phyloP scores from a whole-genome alignment of 2,888 invertebrate species.

The Leuctra nigra region DNA sequence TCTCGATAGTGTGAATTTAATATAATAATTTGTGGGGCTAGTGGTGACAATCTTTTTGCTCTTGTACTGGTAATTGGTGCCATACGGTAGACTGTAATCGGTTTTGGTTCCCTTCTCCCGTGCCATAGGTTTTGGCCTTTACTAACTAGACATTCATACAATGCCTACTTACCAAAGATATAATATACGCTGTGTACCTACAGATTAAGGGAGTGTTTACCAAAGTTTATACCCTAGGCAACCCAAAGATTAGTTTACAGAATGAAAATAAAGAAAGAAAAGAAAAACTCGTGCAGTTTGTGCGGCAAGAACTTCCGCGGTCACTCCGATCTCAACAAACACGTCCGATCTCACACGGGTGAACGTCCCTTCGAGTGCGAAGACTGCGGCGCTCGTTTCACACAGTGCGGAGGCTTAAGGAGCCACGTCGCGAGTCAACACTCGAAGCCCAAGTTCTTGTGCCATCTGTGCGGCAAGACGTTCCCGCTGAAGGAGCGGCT shows the following conservation, averaged over 20 bases:
- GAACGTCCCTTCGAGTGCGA: constrained; percentile 56
- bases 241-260: not conserved
- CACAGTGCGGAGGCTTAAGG: constrained; percentile 56
- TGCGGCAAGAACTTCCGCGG: constrained; percentile 58
- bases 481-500: constrained; percentile 72
- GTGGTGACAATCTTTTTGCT: too few species aligned
- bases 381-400: constrained; percentile 55
- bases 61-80: constrained; percentile 6
- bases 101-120: not conserved
- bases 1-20: too few species aligned
- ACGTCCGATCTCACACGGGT: constrained; percentile 58
- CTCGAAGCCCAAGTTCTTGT: constrained; percentile 48
- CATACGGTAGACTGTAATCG: too few species aligned
- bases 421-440: constrained; percentile 56
- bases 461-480: constrained; percentile 66
- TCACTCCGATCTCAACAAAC: constrained; percentile 59
- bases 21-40: too few species aligned
- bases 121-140: too few species aligned
- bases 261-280: constrained; percentile 8
- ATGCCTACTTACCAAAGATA: too few species aligned
- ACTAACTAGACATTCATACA: too few species aligned
- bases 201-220: not conserved
- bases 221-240: not conserved
- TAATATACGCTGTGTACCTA: too few species aligned
- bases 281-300: constrained; percentile 48